These are phyloP conservation scores for Acronicta alni DNA, from an alignment of 2,888 invertebrate genomes.

Conservation along the genomic window DNA sequence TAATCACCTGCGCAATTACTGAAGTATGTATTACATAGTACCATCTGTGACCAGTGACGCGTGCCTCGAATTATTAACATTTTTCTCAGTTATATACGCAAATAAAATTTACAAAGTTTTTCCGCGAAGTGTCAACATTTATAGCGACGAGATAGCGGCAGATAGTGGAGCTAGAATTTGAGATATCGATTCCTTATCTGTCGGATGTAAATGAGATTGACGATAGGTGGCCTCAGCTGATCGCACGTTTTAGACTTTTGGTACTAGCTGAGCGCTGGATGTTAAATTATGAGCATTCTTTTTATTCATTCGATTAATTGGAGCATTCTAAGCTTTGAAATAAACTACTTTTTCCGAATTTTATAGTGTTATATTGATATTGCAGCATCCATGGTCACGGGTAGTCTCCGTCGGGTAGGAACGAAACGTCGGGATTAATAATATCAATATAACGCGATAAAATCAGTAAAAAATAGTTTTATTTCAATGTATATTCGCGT, in stretches of 20 bases:
- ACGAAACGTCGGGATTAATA: too few relatives aligned
- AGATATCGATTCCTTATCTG: conserved; percentile 43
- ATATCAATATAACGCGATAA: too few relatives aligned
- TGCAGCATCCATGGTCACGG: too few relatives aligned
- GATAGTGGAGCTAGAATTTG: conserved; percentile 36
- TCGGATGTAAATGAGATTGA: conserved; percentile 34
- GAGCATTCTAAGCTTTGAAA: too few relatives aligned
- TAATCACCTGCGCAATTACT: conserved; percentile 11
- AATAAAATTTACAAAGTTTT: conserved; percentile 25
- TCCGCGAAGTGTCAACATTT: conserved; percentile 25
- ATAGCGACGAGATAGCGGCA: conserved; percentile 25
- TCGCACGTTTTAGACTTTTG: conserved; percentile 21
- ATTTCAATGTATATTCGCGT: too few relatives aligned
- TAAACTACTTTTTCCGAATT: too few relatives aligned
- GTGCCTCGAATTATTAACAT: conserved; percentile 8
- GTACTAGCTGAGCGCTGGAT: too few relatives aligned
- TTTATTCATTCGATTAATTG: too few relatives aligned
- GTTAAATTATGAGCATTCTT: too few relatives aligned
- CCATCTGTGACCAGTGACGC: neutral
- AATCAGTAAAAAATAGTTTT: too few relatives aligned
- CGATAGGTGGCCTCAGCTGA: conserved; percentile 30
- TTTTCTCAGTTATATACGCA: conserved; percentile 5
- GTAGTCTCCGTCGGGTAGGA: too few relatives aligned
- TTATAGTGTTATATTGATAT: too few relatives aligned
- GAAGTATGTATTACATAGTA: neutral